These are phyloP conservation scores for Aplidium turbinatum DNA, from an alignment of 23 tunicate species.

Conservation along the genomic window DNA sequence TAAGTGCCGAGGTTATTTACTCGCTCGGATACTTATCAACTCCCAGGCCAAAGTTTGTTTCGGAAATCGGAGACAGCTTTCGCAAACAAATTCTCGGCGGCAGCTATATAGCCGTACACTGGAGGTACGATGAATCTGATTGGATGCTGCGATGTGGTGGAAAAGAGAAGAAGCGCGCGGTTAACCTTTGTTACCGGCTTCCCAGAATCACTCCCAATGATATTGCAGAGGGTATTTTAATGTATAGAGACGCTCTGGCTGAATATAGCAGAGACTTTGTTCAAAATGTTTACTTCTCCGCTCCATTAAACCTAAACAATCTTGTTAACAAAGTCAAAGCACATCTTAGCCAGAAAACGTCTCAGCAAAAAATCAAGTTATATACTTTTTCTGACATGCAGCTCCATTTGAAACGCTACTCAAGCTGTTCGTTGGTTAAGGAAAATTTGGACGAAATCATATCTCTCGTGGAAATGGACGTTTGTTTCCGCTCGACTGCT, in stretches of 20 bases:
- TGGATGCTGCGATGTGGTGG: slow-evolving; percentile 54
- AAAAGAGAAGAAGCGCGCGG: background rate
- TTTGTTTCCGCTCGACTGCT: slow-evolving; percentile 36
- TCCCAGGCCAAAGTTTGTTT: slow-evolving; percentile 30
- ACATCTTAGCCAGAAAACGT: no score
- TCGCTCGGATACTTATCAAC: slow-evolving; percentile 37
- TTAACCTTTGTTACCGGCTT: slow-evolving; percentile 37
- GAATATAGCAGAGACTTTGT: background rate
- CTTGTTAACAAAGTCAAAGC: slow-evolving; percentile 24
- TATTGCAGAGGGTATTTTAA: slow-evolving; percentile 39
- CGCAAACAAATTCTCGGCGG: background rate
- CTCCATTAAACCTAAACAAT: slow-evolving; percentile 34
- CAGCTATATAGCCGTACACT: slow-evolving; percentile 47
- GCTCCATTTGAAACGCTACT: slow-evolving; percentile 12
- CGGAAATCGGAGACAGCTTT: slow-evolving; percentile 36
- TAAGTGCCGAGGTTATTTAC: slow-evolving; percentile 12
- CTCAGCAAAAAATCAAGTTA: background rate
- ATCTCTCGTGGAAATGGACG: slow-evolving; percentile 64
- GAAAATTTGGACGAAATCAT: slow-evolving; percentile 42
- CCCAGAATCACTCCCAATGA: slow-evolving; percentile 27
- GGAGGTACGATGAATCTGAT: slow-evolving; percentile 60
- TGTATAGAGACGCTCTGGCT: slow-evolving; percentile 1
- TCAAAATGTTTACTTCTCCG: slow-evolving; percentile 44
- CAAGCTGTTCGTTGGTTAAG: slow-evolving; percentile 16
- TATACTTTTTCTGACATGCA: slow-evolving; percentile 12